These are phyloP conservation scores for Holothuria scabra DNA, from an alignment of 53 echinoderm and acorn worm species.

Conservation along the genomic window DNA sequence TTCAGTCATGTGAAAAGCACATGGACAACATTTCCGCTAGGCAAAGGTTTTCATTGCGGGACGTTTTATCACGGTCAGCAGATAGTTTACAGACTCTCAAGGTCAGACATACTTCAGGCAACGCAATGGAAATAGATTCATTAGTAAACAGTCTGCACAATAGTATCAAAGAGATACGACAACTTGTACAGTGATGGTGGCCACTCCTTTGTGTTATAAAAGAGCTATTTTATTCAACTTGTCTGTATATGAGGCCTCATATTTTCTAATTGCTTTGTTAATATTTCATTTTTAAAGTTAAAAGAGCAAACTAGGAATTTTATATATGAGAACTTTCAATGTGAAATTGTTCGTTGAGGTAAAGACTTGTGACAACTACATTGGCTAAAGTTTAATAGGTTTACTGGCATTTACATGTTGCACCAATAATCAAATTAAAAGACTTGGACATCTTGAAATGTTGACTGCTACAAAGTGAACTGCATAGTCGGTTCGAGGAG, in stretches of 20 bases:
- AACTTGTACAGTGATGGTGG: conserved; percentile 55
- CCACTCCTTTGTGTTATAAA: conserved; percentile 4
- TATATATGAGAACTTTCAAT: too few species aligned
- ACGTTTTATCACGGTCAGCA: conserved; percentile 66
- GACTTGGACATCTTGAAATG: too few species aligned
- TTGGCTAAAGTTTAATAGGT: too few species aligned
- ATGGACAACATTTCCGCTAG: conserved; percentile 78
- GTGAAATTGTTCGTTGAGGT: too few species aligned
- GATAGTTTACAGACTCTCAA: conserved; percentile 65
- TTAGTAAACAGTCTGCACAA: conserved; percentile 63
- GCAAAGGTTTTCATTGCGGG: conserved; percentile 73
- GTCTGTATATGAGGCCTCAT: conserved; percentile 41
- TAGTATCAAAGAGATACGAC: conserved; percentile 59
- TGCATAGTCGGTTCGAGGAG: too few species aligned
- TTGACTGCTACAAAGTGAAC: too few species aligned
- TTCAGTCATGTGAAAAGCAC: conserved; percentile 76
- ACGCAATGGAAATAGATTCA: conserved; percentile 55
- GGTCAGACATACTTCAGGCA: conserved; percentile 61
- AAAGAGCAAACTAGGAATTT: conserved; percentile 8
- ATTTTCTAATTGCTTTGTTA: conserved; percentile 38
- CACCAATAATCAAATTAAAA: too few species aligned
- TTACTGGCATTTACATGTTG: too few species aligned
- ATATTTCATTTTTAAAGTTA: not conserved
- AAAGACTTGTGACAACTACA: too few species aligned
- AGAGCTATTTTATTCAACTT: conserved; percentile 35